Evolutionary conservation across 2,113 vertebrate species (phyloP), one percentile per base, ranked within the genome.

Genomic region (Chionis minor): DNA sequence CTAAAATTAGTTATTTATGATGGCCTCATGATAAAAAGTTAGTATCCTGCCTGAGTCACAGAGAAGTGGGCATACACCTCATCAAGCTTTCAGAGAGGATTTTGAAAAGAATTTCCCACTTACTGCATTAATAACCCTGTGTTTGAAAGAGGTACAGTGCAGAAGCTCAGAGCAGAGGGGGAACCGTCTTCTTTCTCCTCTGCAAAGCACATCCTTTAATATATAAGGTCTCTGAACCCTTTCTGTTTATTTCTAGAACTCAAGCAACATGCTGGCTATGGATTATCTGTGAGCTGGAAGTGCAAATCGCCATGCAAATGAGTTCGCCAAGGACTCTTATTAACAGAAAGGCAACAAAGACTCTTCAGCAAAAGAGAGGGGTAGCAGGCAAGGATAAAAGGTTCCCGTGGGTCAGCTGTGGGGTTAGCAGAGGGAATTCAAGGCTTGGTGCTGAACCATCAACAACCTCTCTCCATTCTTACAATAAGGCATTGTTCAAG

Each of bases 71-170:
- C 88, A 95, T 92, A 40, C 47, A 95, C 85, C 83, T 95, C 65
- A 63, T 95, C 86, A 96, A 88, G 78, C 54, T 97, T 96, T 97
- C 95, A 96, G 85, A 92, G 59, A 84, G 89, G 91, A 95, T 96
- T 96, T 95, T 95, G 77, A 61, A 86, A 91, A 90, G 63, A 71
- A 95, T 95, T 96, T 97, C 81, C 91, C 49, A 19, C 83, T 91
- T 94, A 91, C 67, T 87, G 88, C 67, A 86, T 83, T 95, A 96
- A 79, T 95, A 89, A 82, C 45, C 20, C 63, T 17, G 23, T 33
- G 30, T 73, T 72, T 86, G 58, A 93, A 88, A 92, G 74, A 88
- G 56, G 49, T 81, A 45, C 26, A 73, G 19, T n/a, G 42, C 87
- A 86, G 73, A 90, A 82, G 70, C 79, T 38, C 82, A 61, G 59